phyloP scores from a whole-genome alignment of 2,888 invertebrate species.

The Hemithea aestivaria region DNA sequence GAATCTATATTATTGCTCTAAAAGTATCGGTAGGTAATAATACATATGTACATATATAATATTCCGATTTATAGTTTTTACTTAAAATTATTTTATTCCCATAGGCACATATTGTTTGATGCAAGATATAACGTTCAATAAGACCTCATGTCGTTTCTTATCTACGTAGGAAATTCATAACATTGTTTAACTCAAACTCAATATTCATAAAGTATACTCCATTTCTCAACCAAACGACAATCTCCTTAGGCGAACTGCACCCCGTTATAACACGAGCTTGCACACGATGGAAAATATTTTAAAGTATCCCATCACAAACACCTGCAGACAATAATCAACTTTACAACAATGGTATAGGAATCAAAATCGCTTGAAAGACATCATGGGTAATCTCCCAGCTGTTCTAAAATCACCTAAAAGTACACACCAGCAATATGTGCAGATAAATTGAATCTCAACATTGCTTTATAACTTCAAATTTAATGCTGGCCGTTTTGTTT shows the following conservation, averaged over 20 bases:
- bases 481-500: not conserved
- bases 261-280: conserved; percentile 12
- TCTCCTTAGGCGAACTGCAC: conserved; percentile 18
- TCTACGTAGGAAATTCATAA: too few species aligned
- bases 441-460: not conserved
- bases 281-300: conserved; percentile 5
- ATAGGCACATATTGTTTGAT: too few species aligned
- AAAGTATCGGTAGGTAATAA: too few species aligned
- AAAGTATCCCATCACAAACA: not conserved
- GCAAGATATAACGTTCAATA: too few species aligned
- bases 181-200: conserved; percentile 16
- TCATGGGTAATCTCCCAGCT: not conserved
- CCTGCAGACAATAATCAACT: not conserved
- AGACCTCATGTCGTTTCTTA: too few species aligned
- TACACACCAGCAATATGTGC: not conserved
- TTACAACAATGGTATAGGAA: not conserved
- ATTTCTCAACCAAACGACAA: conserved; percentile 17
- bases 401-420: not conserved
- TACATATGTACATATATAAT: too few species aligned
- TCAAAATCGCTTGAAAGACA: not conserved
- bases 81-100: too few species aligned
- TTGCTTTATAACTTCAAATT: not conserved
- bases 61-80: too few species aligned
- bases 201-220: conserved; percentile 23
- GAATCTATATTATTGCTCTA: too few species aligned